Evolutionary conservation across 2,797 vertebrate species (phyloP), one percentile per base, ranked within the genome.

Genomic region (Xerus rutilus): DNA sequence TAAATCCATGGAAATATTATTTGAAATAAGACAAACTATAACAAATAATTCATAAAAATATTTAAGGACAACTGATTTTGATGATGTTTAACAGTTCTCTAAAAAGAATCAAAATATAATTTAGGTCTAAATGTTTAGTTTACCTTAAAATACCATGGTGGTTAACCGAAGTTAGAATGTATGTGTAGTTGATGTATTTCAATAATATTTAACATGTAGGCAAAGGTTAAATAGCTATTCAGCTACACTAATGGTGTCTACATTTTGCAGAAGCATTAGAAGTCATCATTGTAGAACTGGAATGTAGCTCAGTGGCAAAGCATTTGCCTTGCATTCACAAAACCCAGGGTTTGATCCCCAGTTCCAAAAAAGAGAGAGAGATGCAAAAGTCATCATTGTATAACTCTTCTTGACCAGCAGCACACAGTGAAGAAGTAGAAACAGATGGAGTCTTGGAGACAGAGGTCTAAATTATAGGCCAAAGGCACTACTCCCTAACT

Each of bases 61-160:
- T 86, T 65, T 70, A 88, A 92, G 28, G 23, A 91, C 62, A 87
- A 69, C 39, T 84, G 67, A 86, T 86, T 95, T 87, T 94, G 32
- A 94, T 81, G 32, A 81, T 77, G 59, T 72, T 90, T 81, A 94
- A 95, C 23, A 94, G 74, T 87, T 90, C 72, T 88, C 21, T 89
- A 57, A 86, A 85, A 28, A 92, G 54, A 95, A 93, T n/a, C 21
- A 88, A 88, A 77, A 84, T 62, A 87, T 59, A 94, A 73, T 67
- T 90, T 90, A 87, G 73, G 73, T 65, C 25, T 97, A 86, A 88
- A 93, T 73, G 65, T 88, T 93, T 89, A 86, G 43, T 87, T 89
- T 96, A 81, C 39, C 49, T 92, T 83, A 88, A 92, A 96, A 88
- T 64, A 95, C 82, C 90, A n/a, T 83, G n/a, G 52, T 79, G 8